Evolutionary conservation across 2,113 vertebrate species (phyloP).

Genomic region (Sylvicapra grimmia): DNA sequence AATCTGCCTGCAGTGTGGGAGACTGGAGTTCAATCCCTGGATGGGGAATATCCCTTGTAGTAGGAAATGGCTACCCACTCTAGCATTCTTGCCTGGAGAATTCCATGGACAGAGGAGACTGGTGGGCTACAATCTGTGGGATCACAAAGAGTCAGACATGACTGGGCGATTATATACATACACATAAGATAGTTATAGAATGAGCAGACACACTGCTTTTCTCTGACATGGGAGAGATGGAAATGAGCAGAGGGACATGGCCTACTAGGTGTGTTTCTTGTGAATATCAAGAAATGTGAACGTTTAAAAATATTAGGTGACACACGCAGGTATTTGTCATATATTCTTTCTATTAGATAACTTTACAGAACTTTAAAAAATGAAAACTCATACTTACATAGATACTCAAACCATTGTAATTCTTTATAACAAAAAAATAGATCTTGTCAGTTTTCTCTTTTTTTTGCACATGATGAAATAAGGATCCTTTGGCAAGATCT

Average conservation of each 20-base stretch:
- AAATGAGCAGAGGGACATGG: neutral
- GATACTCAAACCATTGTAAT: neutral
- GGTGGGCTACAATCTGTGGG: neutral
- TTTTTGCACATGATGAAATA: neutral
- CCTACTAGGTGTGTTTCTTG: neutral
- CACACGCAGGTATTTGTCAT: neutral
- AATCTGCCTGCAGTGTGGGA: neutral
- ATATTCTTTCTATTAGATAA: neutral
- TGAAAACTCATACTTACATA: neutral
- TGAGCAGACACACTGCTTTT: neutral
- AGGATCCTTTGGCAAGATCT: slow-evolving; percentile 32
- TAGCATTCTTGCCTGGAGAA: neutral
- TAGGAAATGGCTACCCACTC: neutral
- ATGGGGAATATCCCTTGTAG: neutral
- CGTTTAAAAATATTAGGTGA: neutral
- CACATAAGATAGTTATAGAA: neutral
- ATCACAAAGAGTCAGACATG: neutral
- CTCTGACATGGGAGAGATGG: neutral
- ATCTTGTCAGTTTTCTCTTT: slow-evolving; percentile 9
- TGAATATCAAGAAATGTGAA: neutral
- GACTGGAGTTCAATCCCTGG: neutral
- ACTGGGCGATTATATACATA: neutral
- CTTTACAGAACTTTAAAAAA: neutral
- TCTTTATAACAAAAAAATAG: slow-evolving; percentile 23
- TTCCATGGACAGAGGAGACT: neutral